Base-by-base conservation (phyloP, 2,888 invertebrate species). In the Pyrocoelia pectoralis region DNA sequence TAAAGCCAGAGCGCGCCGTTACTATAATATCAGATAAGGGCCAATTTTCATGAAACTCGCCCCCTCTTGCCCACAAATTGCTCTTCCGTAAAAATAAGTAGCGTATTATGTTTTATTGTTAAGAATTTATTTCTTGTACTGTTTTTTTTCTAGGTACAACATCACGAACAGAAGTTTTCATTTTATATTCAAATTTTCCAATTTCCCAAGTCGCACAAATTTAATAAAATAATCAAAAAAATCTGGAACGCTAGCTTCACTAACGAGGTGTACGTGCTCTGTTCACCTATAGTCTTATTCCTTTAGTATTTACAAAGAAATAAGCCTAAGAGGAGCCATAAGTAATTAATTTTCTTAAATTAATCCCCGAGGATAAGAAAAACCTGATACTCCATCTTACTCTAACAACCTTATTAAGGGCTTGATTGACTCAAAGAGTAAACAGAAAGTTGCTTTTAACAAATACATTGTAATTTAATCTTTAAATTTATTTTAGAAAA, bases 1-100 rank as follows among this genome's bases (percentile, higher is more conserved):
- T 69, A 68, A 69, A 65, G 61, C 65, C 55, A 41, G 61, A 65
- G 52, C 62, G 58, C 62, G 61, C 63, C 67, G 60, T 52, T 66
- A 64, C 66, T 52, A 41, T 56, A 58, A 67, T 67, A 67, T 65
- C 60, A 61, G 65, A 65, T 65, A 65, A 65, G 61, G 65, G 55
- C 58, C 65, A 65, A 65, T 65, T 58, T 65, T 61, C 61, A 50
- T 58, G 48, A 61, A 57, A 57, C 38, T 57, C 61, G 46, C 60
- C 65, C 65, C 33, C 56, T 59, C 64, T 28, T 56, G 38, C 65
- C 56, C 61, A 50, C 61, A 65, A 65, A 61, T 61, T 65, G 56
- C 58, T 65, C 57, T 58, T 55, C 58, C 65, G 58, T 65, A 65
- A 65, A 65, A 61, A 65, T 65, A 65, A 65, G 65, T 65, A 61